phyloP scores from a whole-genome alignment of 1,140 invertebrate species.

The Pristionchus pacificus region DNA sequence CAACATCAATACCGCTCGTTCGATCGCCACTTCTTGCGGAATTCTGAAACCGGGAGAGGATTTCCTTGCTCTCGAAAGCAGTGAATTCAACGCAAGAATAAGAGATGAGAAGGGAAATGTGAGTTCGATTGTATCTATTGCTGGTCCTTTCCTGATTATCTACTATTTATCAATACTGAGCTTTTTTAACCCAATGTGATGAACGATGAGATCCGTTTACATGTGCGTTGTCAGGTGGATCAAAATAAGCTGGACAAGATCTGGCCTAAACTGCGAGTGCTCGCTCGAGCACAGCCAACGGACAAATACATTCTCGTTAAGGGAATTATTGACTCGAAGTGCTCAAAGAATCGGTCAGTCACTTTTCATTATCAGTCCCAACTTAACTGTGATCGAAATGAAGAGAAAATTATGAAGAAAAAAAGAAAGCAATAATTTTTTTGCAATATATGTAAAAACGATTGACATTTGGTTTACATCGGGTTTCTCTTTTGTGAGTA shows the following conservation, averaged over 20 bases:
- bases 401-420: too few relatives aligned
- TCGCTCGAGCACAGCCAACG: conserved; percentile 56
- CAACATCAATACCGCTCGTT: conserved; percentile 57
- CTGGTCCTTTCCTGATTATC: too few relatives aligned
- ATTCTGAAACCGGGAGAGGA: conserved; percentile 54
- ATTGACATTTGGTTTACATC: too few relatives aligned
- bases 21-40: conserved; percentile 57
- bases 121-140: background rate
- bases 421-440: too few relatives aligned
- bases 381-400: too few relatives aligned
- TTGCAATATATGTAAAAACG: too few relatives aligned
- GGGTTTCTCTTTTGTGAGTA: too few relatives aligned
- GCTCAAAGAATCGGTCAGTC: conserved; percentile 34
- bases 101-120: conserved; percentile 66
- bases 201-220: too few relatives aligned
- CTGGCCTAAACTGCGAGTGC: conserved; percentile 70
- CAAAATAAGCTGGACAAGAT: conserved; percentile 76
- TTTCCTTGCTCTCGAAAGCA: conserved; percentile 91
- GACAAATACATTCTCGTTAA: conserved; percentile 58
- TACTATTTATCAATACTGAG: too few relatives aligned
- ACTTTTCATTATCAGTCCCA: background rate
- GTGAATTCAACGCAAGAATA: conserved; percentile 92
- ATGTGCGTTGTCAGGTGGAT: too few relatives aligned
- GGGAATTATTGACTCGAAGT: conserved; percentile 56
- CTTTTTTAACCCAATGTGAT: too few relatives aligned